Evolutionary conservation across 1,140 invertebrate genomes (phyloP), one percentile per base, ranked within the genome.

Genomic region (Drosophila ogumai): DNA sequence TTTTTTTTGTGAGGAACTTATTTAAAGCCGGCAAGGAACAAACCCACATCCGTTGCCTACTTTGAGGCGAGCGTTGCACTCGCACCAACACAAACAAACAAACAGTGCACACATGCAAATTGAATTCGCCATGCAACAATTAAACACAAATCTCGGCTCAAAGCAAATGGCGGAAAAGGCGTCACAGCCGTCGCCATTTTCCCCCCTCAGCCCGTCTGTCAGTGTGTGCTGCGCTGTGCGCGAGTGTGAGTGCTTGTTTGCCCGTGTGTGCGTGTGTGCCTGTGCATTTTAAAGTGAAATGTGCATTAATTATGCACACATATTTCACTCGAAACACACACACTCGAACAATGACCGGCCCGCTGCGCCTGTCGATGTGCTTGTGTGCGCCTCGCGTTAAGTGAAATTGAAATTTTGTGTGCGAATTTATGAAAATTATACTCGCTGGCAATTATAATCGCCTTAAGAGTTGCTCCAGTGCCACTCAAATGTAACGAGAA

Each of bases 261-360:
- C 36, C 19, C 56, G 57, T 54, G 31, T 64, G 41, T 50, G 22
- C 65, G 28, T 67, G 55, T 59, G 80, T 54, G 61, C 55, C 79
- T 75, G 68, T 91, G 84, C 79, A 91, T 91, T 82, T 88, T 91
- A 91, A 91, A 90, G 90, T 88, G 90, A 81, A 87, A 82, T 82
- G 71, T 85, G 81, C 86, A 90, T 90, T 90, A 90, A 90, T 90
- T 90, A 85, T 91, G 79, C 81, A 80, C 73, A 79, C 88, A 75
- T 75, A 63, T 76, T 66, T 59, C 68, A 60, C 55, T 55, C 65
- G 52, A 43, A 52, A 32, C 69, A 34, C 54, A 60, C 38, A 56
- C 22, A 46, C 28, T 50, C 49, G 49, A 50, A 41, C 65, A 67
- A 68, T 67, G 61, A 67, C 65, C 46, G 36, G 38, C 32, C 32